These are phyloP conservation scores for Ypsolopha scabrella DNA, from an alignment of 2,888 invertebrate genomes.

Conservation along the genomic window DNA sequence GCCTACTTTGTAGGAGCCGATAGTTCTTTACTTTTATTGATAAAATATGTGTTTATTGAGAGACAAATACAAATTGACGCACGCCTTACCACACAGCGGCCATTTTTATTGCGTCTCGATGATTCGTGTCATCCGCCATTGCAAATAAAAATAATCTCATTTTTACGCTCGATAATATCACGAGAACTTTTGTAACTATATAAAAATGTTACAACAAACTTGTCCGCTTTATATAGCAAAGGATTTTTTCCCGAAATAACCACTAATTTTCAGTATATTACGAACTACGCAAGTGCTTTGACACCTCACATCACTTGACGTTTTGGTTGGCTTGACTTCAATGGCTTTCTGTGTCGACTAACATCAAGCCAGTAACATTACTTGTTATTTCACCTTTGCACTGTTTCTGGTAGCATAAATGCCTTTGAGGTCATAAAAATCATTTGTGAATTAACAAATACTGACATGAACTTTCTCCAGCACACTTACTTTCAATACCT, in stretches of 20 bases:
- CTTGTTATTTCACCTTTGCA: conserved; percentile 18
- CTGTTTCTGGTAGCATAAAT: not conserved
- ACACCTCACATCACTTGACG: conserved; percentile 68
- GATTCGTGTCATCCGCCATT: conserved; percentile 71
- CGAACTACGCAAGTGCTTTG: conserved; percentile 59
- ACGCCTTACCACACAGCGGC: conserved; percentile 68
- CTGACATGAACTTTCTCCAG: too few relatives aligned
- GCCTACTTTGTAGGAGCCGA: too few relatives aligned
- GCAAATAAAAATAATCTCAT: conserved; percentile 42
- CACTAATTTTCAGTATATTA: conserved; percentile 48
- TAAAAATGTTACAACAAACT: conserved; percentile 29
- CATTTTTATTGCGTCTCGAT: conserved; percentile 70
- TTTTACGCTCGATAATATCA: conserved; percentile 35
- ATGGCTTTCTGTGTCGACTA: conserved; percentile 24
- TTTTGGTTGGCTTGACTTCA: conserved; percentile 36
- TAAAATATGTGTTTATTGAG: too few relatives aligned
- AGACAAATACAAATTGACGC: conserved; percentile 35
- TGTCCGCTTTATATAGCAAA: conserved; percentile 36
- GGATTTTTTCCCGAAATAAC: conserved; percentile 37
- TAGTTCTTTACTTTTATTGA: too few relatives aligned
- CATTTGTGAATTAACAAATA: not conserved
- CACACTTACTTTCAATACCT: too few relatives aligned
- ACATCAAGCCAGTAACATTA: conserved; percentile 35
- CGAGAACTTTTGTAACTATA: conserved; percentile 28
- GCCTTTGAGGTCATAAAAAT: not conserved